These are phyloP conservation scores for Cyprinella venusta DNA, from an alignment of 2,797 vertebrate genomes.

Conservation along the genomic window DNA sequence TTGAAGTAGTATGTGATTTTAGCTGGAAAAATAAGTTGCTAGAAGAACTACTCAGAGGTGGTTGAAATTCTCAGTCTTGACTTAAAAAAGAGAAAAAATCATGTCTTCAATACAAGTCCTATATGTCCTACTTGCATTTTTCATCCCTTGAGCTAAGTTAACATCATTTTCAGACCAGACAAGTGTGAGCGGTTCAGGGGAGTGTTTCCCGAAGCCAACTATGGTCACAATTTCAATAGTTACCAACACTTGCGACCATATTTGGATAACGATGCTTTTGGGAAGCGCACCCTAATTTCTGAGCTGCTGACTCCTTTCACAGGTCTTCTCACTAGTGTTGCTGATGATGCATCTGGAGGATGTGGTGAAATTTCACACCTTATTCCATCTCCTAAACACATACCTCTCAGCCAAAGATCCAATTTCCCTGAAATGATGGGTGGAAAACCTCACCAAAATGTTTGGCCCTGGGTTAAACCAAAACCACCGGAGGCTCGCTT, in stretches of 20 bases:
- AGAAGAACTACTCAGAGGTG: background rate
- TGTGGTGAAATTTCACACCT: conserved; percentile 56
- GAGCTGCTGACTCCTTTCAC: conserved; percentile 12
- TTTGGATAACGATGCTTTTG: background rate
- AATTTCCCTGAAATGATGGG: conserved; percentile 66
- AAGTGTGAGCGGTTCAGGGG: background rate
- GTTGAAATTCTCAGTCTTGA: background rate
- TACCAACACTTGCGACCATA: background rate
- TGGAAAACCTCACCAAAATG: conserved; percentile 61
- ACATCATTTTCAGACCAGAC: conserved; percentile 3
- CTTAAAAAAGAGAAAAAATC: background rate
- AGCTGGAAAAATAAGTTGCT: background rate
- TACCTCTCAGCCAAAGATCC: conserved; percentile 62
- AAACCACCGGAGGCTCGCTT: conserved; percentile 67
- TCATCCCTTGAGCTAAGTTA: background rate
- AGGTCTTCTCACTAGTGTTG: conserved; percentile 35
- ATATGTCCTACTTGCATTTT: background rate
- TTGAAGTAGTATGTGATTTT: background rate
- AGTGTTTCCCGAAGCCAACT: no score
- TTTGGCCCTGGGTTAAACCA: conserved; percentile 66
- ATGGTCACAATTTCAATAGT: no score
- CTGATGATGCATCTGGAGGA: conserved; percentile 52
- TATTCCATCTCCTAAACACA: conserved; percentile 64
- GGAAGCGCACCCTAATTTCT: background rate
- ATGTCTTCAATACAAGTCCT: no score